These are phyloP conservation scores for Trichomycterus rosablanca DNA, from an alignment of 2,113 vertebrate genomes.

Conservation along the genomic window DNA sequence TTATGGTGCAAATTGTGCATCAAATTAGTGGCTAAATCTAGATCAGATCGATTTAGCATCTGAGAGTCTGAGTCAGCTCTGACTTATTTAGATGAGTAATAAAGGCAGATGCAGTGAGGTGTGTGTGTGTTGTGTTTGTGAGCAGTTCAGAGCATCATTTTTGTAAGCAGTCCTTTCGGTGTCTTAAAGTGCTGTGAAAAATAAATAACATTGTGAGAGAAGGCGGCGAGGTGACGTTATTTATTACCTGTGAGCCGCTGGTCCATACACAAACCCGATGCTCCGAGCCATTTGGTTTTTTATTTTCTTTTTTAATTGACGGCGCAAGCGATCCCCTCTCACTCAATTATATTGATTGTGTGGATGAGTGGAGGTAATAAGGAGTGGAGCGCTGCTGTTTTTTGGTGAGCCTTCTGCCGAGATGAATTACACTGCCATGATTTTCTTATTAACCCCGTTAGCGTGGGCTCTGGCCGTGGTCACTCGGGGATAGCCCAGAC, in stretches of 20 bases:
- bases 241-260: constrained; percentile 34
- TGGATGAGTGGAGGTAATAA: constrained; percentile 70
- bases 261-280: constrained; percentile 5
- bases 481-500: constrained; percentile 33
- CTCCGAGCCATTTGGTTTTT: constrained; percentile 31
- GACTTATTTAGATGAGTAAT: too few relatives aligned
- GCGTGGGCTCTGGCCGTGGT: constrained; percentile 46
- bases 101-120: too few relatives aligned
- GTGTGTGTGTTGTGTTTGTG: too few relatives aligned
- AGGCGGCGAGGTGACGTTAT: constrained; percentile 2
- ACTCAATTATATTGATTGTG: constrained; percentile 71
- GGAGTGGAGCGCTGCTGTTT: constrained; percentile 50
- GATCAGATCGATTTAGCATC: too few relatives aligned
- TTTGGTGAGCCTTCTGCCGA: constrained; percentile 42
- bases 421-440: constrained; percentile 57
- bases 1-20: too few relatives aligned
- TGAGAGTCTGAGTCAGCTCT: too few relatives aligned
- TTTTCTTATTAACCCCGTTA: constrained; percentile 65
- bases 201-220: constrained; percentile 35
- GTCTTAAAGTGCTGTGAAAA: too few relatives aligned
- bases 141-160: too few relatives aligned
- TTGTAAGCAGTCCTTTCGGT: too few relatives aligned
- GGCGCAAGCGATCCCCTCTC: constrained; percentile 49
- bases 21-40: too few relatives aligned
- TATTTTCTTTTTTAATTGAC: constrained; percentile 62